Evolutionary conservation across 2,888 invertebrate genomes (phyloP), one percentile per base, ranked within the genome.

Genomic region (Drosophila prolongata): DNA sequence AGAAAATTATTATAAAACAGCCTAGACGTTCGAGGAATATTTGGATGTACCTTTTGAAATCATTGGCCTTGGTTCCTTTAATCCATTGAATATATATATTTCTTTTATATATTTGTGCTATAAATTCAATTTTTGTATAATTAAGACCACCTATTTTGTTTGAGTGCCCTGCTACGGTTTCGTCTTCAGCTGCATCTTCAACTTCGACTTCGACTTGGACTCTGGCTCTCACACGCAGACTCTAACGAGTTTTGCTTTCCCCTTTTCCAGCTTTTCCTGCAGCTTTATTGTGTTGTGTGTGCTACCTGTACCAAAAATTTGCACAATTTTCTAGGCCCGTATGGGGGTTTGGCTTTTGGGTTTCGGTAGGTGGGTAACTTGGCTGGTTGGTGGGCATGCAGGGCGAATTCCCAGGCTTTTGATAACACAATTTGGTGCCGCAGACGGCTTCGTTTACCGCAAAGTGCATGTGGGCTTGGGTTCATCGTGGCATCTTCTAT

Each of bases 401-500:
- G 86, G 89, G 86, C 86, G 53, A 87, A 76, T 86, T 86, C 86
- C 89, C 86, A 86, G 71, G 71, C 71, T 81, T 86, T 89, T 87
- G 89, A 87, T 84, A 87, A 88, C 89, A 88, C 80, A 86, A 83
- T 86, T 85, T 87, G 83, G 69, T 75, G 72, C 53, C 67, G 65
- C 55, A 65, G 73, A 74, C 40, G 58, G 49, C 84, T 82, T 78
- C 76, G 78, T 85, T 83, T 83, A 83, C 83, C 87, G 83, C 83
- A 83, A 83, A 83, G 86, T 87, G 83, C 83, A 83, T 83, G 82
- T 87, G 87, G 87, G 83, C 77, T 85, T 82, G 87, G 68, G 87
- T 83, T 82, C 81, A 82, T 67, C 76, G 56, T 76, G 80, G 81
- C 77, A 80, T 77, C 80, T 70, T 70, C 60, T 59, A 57, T 69